Percentiles rank a stretch among this genome's conserved stretches.
Conservation (phyloP, 1,140 invertebrate genomes). For the Pomacea maculata region DNA sequence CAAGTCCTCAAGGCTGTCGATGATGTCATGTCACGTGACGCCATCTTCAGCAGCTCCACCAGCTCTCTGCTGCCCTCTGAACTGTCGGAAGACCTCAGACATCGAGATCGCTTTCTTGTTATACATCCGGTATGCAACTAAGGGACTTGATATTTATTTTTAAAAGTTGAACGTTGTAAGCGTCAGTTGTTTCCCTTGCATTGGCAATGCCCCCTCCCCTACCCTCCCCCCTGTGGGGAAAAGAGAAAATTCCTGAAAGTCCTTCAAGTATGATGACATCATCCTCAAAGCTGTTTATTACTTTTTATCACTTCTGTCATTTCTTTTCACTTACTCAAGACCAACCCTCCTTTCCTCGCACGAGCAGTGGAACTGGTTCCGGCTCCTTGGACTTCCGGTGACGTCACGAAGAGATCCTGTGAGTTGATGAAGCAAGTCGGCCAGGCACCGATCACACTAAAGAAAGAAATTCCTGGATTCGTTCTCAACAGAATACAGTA, state of each 20-base stretch:
- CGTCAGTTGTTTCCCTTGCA: too few relatives aligned
- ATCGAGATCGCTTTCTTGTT: conserved; percentile 79
- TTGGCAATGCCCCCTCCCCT: too few relatives aligned
- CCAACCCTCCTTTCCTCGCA: conserved; percentile 94
- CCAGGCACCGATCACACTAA: conserved; percentile 84
- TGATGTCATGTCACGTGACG: conserved; percentile 68
- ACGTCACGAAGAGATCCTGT: conserved; percentile 75
- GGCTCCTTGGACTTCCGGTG: conserved; percentile 81
- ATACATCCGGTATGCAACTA: conserved; percentile 79
- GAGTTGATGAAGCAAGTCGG: conserved; percentile 86
- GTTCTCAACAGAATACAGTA: conserved; percentile 95
- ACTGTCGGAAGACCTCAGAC: conserved; percentile 79
- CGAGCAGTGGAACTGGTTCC: conserved; percentile 92
- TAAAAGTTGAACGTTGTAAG: too few relatives aligned
- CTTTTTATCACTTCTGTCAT: neutral
- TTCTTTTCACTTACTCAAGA: conserved; percentile 60
- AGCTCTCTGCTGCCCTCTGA: conserved; percentile 87
- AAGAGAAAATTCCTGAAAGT: too few relatives aligned
- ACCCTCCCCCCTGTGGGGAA: too few relatives aligned
- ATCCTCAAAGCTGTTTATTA: too few relatives aligned
- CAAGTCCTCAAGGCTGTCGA: conserved; percentile 82
- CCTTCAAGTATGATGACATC: too few relatives aligned
- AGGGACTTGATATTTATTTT: too few relatives aligned
- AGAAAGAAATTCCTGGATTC: conserved; percentile 83
- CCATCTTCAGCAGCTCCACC: conserved; percentile 83